A percentile compares a stretch with the other conserved stretches of the same genome.
Conservation (phyloP, 2,888 invertebrate species). For the Monopis laevigella region DNA sequence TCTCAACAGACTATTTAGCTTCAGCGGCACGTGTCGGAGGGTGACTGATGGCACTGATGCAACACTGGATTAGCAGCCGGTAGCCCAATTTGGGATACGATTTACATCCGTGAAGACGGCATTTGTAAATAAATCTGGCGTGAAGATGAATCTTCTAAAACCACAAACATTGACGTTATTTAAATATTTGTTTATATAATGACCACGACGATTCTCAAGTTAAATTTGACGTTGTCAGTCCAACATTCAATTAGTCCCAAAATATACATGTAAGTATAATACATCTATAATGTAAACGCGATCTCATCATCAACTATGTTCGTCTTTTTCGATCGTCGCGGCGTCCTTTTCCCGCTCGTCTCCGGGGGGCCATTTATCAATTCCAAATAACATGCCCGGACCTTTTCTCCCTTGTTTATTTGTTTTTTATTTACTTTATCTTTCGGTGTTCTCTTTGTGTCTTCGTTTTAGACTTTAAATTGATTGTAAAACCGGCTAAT, state of each 20-base stretch:
- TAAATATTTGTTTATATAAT: no score
- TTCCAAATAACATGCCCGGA: conserved; percentile 65
- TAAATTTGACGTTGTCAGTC: conserved; percentile 7
- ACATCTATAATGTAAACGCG: conserved; percentile 22
- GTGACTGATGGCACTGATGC: conserved; percentile 36
- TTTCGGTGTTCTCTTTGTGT: conserved; percentile 48
- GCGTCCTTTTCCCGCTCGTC: conserved; percentile 44
- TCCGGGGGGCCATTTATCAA: conserved; percentile 63
- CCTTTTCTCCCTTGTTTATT: conserved; percentile 57
- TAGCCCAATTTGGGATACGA: conserved; percentile 33
- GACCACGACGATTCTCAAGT: no score
- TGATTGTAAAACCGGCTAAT: conserved; percentile 62
- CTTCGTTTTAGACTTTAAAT: conserved; percentile 52
- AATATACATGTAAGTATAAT: conserved; percentile 7
- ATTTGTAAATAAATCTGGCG: no score
- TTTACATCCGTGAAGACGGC: conserved; percentile 34
- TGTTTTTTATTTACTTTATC: conserved; percentile 63
- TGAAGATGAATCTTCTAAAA: no score
- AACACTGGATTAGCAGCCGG: conserved; percentile 28
- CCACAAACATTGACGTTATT: no score
- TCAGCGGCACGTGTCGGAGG: conserved; percentile 34
- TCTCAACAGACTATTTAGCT: conserved; percentile 38
- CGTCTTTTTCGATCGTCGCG: conserved; percentile 45
- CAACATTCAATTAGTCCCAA: conserved; percentile 10
- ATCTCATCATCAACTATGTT: conserved; percentile 52